A percentile compares a stretch with the other conserved stretches of the same genome.
Conservation (phyloP, 2,888 invertebrate species). For the Tridacna crocea region DNA sequence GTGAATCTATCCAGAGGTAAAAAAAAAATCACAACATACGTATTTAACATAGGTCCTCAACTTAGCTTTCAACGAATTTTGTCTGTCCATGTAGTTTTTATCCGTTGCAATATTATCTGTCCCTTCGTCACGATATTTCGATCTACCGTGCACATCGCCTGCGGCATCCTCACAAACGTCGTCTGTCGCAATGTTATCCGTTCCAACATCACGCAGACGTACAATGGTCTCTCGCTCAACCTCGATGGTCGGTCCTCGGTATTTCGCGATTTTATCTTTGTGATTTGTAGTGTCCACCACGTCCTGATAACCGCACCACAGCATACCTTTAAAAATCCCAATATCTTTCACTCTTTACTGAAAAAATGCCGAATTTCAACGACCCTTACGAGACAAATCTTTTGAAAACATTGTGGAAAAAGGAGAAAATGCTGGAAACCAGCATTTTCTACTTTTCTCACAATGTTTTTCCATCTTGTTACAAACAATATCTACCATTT, state of each 20-base stretch:
- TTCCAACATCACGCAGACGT: slow-evolving; percentile 45
- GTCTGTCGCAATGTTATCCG: slow-evolving; percentile 52
- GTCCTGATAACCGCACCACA: not conserved
- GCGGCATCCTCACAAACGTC: not conserved
- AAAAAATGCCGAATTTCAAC: no score
- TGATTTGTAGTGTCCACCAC: slow-evolving; percentile 3
- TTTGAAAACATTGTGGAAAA: not conserved
- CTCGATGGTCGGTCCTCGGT: slow-evolving; percentile 19
- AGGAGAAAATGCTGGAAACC: not conserved
- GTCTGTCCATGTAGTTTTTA: slow-evolving; percentile 19
- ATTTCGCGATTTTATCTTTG: slow-evolving; percentile 1
- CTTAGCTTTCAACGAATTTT: slow-evolving; percentile 12
- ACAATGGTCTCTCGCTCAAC: slow-evolving; percentile 49
- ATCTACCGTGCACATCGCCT: not conserved
- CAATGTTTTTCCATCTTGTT: not conserved
- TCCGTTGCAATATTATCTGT: slow-evolving; percentile 55
- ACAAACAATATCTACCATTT: no score
- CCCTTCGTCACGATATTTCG: slow-evolving; percentile 36
- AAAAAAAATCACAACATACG: slow-evolving; percentile 37
- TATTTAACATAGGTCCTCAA: slow-evolving; percentile 59
- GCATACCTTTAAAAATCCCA: not conserved
- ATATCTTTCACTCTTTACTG: no score
- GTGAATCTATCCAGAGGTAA: no score
- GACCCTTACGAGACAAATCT: no score
- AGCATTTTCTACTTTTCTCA: not conserved